Base-by-base conservation (phyloP, 2,113 vertebrate genomes). In the Thermophis baileyi region DNA sequence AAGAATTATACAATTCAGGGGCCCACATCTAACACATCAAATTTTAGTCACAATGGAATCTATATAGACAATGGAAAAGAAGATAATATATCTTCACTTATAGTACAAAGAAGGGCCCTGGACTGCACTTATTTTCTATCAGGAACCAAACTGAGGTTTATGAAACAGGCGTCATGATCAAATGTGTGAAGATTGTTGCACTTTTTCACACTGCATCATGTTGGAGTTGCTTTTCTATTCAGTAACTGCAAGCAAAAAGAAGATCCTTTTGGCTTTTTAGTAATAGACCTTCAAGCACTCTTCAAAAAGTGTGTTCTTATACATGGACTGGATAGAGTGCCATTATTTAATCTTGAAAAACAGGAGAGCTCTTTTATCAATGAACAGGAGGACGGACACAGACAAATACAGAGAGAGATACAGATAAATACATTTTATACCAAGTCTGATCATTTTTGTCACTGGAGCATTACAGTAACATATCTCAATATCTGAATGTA, bases 121-220 rank as follows among this genome's bases (percentile, higher is more conserved):
- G 7, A 35, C 81, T 89, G 4, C 2, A 16, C 8, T 93, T 92
- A 9, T 85, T 91, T 10, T n/a, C 7, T 49, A 87, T 88, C 49
- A 60, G 2, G 1, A 1, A 54, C 63, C 51, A 44, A 87, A 54
- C 6, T 86, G 14, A 91, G 35, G 92, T 90, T 51, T 60, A 74
- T 16, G 1, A 81, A 93, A 93, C 51, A 14, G 35, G 90, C 91
- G 40, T 94, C 93, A 3, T 88, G 8, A 16, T 6, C 92, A 94
- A 87, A 2, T 10, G 90, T 85, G 63, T 92, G 93, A 85, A 89
- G 87, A 91, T 91, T 93, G 85, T 85, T 93, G 69, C 46, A 49
- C 1, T 69, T 30, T 85, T 51, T 12, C 89, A 6, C 89, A 6
- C 88, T 90, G 92, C 3, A 49, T 69, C 85, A 44, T 91, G 40